A percentile compares a stretch with the other conserved stretches of the same genome.
Evolutionary conservation across 2,113 vertebrate species (phyloP).

Genomic region (Podiceps cristatus): DNA sequence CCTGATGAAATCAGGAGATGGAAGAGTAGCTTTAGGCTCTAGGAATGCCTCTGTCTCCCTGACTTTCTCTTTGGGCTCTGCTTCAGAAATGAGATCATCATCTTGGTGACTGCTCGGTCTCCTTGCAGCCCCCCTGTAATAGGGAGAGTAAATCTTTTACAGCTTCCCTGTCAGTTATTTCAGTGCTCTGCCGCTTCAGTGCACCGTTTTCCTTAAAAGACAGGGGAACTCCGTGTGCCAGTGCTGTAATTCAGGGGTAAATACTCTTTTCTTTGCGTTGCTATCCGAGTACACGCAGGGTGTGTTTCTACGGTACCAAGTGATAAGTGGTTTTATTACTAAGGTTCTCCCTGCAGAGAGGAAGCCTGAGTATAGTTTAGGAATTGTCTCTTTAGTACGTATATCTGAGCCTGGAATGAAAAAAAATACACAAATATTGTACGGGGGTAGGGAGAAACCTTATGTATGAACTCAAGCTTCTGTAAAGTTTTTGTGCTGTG

Average conservation of each 20-base stretch:
- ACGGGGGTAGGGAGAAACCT: background rate
- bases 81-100: background rate
- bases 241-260: background rate
- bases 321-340: slow-evolving; percentile 43
- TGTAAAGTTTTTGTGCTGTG: slow-evolving; percentile 9
- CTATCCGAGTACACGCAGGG: background rate
- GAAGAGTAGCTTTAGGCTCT: background rate
- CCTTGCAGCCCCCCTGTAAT: background rate
- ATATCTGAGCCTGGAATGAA: slow-evolving; percentile 4
- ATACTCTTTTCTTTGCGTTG: background rate
- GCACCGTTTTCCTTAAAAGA: background rate
- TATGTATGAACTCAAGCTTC: background rate
- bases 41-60: background rate
- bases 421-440: background rate
- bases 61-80: background rate
- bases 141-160: background rate
- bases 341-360: slow-evolving; percentile 56
- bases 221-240: background rate
- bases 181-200: background rate
- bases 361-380: background rate
- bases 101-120: background rate
- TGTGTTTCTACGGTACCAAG: slow-evolving; percentile 48
- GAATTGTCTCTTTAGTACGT: background rate
- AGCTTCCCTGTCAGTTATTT: background rate
- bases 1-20: background rate